phyloP scores from a whole-genome alignment of 1,140 invertebrate species.

The Uloborus diversus region DNA sequence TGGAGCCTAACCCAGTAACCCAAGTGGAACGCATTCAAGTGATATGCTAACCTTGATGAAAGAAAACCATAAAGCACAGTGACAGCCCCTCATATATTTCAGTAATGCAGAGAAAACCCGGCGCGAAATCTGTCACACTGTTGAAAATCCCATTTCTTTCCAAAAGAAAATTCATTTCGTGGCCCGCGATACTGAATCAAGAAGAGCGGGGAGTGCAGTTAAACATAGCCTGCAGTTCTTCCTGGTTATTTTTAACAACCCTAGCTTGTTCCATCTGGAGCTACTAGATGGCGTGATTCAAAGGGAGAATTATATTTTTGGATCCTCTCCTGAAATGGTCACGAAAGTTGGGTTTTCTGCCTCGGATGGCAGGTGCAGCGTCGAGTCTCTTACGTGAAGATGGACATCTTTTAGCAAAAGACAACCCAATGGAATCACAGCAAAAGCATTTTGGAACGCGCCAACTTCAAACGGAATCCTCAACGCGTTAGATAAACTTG shows the following conservation, averaged over 20 bases:
- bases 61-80: too few relatives aligned
- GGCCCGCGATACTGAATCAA: not conserved
- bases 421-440: conserved; percentile 16
- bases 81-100: too few relatives aligned
- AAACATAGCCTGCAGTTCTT: not conserved
- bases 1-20: too few relatives aligned
- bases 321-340: conserved; percentile 41
- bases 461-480: not conserved
- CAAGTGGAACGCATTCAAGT: too few relatives aligned
- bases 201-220: not conserved
- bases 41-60: too few relatives aligned
- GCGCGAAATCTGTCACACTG: too few relatives aligned
- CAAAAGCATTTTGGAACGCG: not conserved
- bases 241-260: not conserved
- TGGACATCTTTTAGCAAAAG: not conserved
- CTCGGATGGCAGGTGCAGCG: not conserved
- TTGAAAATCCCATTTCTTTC: not conserved
- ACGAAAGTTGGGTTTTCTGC: conserved; percentile 13
- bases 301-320: conserved; percentile 44
- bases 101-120: too few relatives aligned
- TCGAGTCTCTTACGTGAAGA: not conserved
- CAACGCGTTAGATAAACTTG: too few relatives aligned
- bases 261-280: not conserved
- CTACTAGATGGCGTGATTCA: conserved; percentile 23
- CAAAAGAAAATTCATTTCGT: not conserved